Base-by-base conservation (phyloP, 2,113 vertebrate genomes). In the Hydrolagus affinis region DNA sequence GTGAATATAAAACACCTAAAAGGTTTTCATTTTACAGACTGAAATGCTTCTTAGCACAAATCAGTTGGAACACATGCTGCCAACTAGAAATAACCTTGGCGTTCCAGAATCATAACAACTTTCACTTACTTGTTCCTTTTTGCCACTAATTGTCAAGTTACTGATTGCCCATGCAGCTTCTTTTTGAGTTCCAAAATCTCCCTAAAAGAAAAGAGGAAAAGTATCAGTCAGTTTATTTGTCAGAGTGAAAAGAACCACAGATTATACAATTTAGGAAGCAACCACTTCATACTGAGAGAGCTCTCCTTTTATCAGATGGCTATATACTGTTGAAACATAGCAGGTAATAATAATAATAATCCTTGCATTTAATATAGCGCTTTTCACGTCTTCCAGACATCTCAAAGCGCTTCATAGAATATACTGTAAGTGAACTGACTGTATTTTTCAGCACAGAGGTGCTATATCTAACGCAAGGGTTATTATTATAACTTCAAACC, bases 141-240 rank as follows among this genome's bases (percentile, higher is more conserved):
- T 96, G 86, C 97, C 97, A 92, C 98, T 99, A 95, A 99, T 99
- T 86, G 97, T 99, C 91, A 99, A 94, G 91, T 99, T 99, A 92
- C 98, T 99, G 94, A 99, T 99, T 90, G 97, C 97, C 98, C 98
- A 99, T 60, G 98, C 98, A 88, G 98, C 98, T 92, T 99, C 98
- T 90, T 99, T 99, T 91, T 99, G 98, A 90, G 98, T 99, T 89
- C 97, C 97, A 87, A 99, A 99, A 89, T 99, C 98, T 0, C 98
- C 98, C 98, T 99, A 89, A 86, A 91, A 89, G 89, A 90, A 88
- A 86, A 90, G 91, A 87, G 87, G 89, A 88, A 88, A 64, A 3
- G 60, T 7, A 44, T 44, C 44, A 44, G 44, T 44, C 44, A 83
- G 25, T 10, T 83, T 25, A 83, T 11, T 28, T 83, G 28, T 83